Conservation (phyloP, 2,797 vertebrate species). For the Brachyalestes nurse region DNA sequence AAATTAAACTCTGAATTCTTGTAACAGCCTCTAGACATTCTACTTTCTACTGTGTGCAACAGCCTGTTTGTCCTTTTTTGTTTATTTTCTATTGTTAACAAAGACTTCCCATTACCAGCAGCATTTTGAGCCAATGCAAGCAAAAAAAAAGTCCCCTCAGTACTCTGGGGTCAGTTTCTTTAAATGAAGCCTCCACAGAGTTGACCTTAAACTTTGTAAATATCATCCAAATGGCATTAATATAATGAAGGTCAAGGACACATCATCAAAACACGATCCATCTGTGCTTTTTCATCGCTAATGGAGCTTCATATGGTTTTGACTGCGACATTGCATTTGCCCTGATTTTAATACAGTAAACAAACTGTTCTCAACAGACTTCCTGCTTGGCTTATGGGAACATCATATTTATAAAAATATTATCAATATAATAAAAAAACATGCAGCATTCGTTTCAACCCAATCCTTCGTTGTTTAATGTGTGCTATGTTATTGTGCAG, state of each 20-base stretch:
- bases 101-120: not conserved
- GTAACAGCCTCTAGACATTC: not conserved
- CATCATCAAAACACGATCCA: not conserved
- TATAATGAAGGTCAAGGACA: not conserved
- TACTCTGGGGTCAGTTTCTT: not conserved
- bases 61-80: not conserved
- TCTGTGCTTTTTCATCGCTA: not conserved
- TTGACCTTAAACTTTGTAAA: not conserved
- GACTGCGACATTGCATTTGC: not conserved
- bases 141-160: not conserved
- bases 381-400: slow-evolving; percentile 1
- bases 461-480: not conserved
- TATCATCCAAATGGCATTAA: not conserved
- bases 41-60: not conserved
- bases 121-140: not conserved
- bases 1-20: not conserved
- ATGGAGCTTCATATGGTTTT: not conserved
- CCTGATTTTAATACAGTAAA: not conserved
- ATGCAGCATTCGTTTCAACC: not conserved
- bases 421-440: not conserved
- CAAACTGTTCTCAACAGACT: not conserved
- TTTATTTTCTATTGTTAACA: not conserved
- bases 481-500: not conserved
- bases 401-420: not conserved
- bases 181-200: not conserved